A percentile compares a stretch with the other conserved stretches of the same genome.
These are phyloP conservation scores for Protomyctophum bolini DNA, from an alignment of 2,113 vertebrate species.

Conservation along the genomic window DNA sequence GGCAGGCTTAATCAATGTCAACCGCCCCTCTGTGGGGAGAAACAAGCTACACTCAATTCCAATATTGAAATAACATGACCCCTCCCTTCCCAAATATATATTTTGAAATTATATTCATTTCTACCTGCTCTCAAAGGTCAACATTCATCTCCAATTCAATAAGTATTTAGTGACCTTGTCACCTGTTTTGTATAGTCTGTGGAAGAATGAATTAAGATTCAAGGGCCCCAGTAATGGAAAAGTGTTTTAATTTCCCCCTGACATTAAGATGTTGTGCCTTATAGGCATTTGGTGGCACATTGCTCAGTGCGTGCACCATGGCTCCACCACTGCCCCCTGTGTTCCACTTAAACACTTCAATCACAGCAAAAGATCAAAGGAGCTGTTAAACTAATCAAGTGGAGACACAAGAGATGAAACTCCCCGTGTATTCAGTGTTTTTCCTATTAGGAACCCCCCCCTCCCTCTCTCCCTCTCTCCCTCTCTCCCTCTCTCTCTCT, in stretches of 20 bases:
- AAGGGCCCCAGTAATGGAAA: constrained; percentile 87
- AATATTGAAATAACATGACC: constrained; percentile 41
- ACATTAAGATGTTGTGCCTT: constrained; percentile 97
- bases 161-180: constrained; percentile 82
- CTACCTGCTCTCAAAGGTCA: constrained; percentile 78
- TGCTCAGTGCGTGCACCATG: constrained; percentile 82
- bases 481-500: constrained; percentile 10
- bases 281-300: constrained; percentile 90
- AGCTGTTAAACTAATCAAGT: constrained; percentile 96
- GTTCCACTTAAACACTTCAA: constrained; percentile 95
- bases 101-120: constrained; percentile 62
- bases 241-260: constrained; percentile 97
- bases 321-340: constrained; percentile 88
- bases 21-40: background rate
- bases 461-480: constrained; percentile 15
- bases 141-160: constrained; percentile 74
- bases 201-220: constrained; percentile 92
- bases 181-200: constrained; percentile 82
- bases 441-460: constrained; percentile 57
- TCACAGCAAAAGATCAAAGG: constrained; percentile 96
- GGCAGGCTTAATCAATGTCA: constrained; percentile 24
- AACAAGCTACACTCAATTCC: constrained; percentile 27
- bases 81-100: constrained; percentile 43
- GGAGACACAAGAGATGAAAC: constrained; percentile 78
- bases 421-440: constrained; percentile 68